phyloP scores from a whole-genome alignment of 2,797 vertebrate species.

The Xenentodon cancila region DNA sequence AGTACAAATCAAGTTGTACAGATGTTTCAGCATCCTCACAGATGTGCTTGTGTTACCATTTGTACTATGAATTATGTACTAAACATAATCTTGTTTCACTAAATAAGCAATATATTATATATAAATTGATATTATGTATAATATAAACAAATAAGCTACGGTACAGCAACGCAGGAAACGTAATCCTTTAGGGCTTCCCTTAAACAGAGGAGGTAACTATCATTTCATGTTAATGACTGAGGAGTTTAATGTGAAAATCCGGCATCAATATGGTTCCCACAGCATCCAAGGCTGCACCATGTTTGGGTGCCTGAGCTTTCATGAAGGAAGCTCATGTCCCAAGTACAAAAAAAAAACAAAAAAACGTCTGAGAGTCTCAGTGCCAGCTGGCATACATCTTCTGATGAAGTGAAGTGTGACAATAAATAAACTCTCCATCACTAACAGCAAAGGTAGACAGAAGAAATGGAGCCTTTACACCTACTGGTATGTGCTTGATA shows the following conservation, averaged over 20 bases:
- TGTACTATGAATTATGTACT: slow-evolving; percentile 9
- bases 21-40: too few relatives aligned
- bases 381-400: slow-evolving; percentile 82
- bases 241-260: slow-evolving; percentile 58
- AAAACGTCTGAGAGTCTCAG: slow-evolving; percentile 69
- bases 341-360: slow-evolving; percentile 54
- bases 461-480: slow-evolving; percentile 46
- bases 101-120: too few relatives aligned
- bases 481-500: slow-evolving; percentile 50
- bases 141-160: slow-evolving; percentile 24
- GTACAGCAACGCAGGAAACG: slow-evolving; percentile 9
- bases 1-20: too few relatives aligned
- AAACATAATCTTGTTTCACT: slow-evolving; percentile 9
- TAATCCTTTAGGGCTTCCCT: slow-evolving; percentile 27
- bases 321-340: slow-evolving; percentile 63
- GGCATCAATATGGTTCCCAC: slow-evolving; percentile 45
- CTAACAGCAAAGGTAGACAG: slow-evolving; percentile 37
- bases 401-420: slow-evolving; percentile 79
- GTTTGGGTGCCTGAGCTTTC: slow-evolving; percentile 48
- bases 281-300: slow-evolving; percentile 45
- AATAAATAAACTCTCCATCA: slow-evolving; percentile 63
- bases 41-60: not conserved
- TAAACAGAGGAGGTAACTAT: slow-evolving; percentile 29
- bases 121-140: too few relatives aligned
- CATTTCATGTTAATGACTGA: slow-evolving; percentile 36